Percentiles rank a stretch among this genome's conserved stretches.
These are phyloP conservation scores for Pristionchus mayeri DNA, from an alignment of 2,888 invertebrate genomes.

Conservation along the genomic window DNA sequence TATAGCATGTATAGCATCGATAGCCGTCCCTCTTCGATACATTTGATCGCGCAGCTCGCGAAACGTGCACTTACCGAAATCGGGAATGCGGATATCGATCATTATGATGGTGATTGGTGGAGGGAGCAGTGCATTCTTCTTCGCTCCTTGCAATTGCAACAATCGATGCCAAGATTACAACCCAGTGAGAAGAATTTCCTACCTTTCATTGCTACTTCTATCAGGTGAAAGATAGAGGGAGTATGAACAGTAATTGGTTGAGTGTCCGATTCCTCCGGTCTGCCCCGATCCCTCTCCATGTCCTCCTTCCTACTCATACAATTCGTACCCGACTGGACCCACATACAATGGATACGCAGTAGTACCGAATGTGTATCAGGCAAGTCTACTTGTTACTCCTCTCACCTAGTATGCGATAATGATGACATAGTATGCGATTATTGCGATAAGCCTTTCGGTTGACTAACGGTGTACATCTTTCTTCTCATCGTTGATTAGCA, in stretches of 20 bases:
- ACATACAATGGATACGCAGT: background rate
- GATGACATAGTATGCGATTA: background rate
- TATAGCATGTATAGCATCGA: too few relatives aligned
- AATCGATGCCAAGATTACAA: slow-evolving; percentile 23
- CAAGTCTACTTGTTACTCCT: background rate
- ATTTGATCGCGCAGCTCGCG: background rate
- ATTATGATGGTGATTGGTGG: background rate
- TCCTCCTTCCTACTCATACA: background rate
- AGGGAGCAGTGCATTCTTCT: background rate
- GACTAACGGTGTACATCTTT: background rate
- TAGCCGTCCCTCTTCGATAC: too few relatives aligned
- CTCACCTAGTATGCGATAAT: background rate
- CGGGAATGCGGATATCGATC: background rate
- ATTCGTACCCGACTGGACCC: background rate
- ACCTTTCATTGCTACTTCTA: background rate
- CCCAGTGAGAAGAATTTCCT: background rate
- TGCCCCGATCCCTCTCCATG: slow-evolving; percentile 7
- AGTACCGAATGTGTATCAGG: background rate
- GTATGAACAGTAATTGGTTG: background rate
- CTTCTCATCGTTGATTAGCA: background rate
- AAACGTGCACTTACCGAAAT: background rate
- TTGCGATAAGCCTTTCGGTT: background rate
- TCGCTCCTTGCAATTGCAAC: background rate
- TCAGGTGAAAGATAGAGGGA: background rate
- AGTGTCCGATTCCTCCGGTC: slow-evolving; percentile 9